A percentile compares a stretch with the other conserved stretches of the same genome.
Conservation (phyloP, 2,113 vertebrate species). For the Thamnophis sirtalis region DNA sequence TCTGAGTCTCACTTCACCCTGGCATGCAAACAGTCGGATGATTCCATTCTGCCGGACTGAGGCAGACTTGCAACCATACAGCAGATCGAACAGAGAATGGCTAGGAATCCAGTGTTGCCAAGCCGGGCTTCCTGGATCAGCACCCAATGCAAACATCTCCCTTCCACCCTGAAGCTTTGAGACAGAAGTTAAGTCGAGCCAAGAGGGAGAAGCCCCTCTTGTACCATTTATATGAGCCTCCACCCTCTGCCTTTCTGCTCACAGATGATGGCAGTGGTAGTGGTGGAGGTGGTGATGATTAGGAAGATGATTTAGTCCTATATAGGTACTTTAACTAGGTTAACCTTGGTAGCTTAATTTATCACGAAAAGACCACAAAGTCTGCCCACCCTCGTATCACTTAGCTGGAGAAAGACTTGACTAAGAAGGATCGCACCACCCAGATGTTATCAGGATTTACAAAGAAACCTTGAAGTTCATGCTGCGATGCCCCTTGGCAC, state of each 20-base stretch:
- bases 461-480: background rate
- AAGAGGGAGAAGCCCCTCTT: conserved; percentile 17
- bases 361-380: background rate
- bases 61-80: background rate
- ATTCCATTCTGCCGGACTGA: background rate
- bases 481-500: background rate
- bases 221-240: background rate
- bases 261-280: background rate
- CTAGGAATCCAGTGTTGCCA: background rate
- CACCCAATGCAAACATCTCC: conserved; percentile 29
- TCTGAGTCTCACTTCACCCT: background rate
- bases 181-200: conserved; percentile 39
- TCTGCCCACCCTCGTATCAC: no score
- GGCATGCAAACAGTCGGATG: background rate
- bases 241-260: background rate
- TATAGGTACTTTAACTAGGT: background rate
- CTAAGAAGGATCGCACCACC: background rate
- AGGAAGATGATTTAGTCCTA: background rate
- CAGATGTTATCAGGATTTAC: background rate
- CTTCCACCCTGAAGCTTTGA: conserved; percentile 26
- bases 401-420: background rate
- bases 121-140: background rate
- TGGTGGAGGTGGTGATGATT: background rate
- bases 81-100: background rate
- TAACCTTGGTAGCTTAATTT: background rate